Percentiles rank a stretch among this genome's conserved stretches.
Conservation (phyloP, 2,113 vertebrate genomes). For the Periophthalmodon schlosseri region DNA sequence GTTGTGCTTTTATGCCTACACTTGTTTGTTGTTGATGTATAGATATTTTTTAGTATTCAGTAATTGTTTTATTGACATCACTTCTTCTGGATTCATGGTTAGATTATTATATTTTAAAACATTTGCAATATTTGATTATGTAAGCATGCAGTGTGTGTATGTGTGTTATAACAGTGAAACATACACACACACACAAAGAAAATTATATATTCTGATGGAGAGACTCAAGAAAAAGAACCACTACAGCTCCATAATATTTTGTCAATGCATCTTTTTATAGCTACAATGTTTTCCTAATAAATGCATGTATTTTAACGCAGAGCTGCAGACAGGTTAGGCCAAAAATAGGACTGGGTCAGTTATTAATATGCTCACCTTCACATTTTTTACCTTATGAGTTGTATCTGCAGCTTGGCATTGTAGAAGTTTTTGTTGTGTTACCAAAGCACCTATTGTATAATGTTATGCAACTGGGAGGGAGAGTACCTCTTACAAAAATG, state of each 20-base stretch:
- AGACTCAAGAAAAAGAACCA: not conserved
- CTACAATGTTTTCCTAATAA: slow-evolving; percentile 9
- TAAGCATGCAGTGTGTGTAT: not conserved
- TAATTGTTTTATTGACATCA: not conserved
- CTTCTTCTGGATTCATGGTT: not conserved
- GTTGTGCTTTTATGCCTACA: slow-evolving; percentile 24
- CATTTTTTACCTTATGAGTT: slow-evolving; percentile 14
- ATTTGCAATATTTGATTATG: slow-evolving; percentile 2
- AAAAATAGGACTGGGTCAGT: slow-evolving; percentile 36
- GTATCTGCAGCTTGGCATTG: not conserved
- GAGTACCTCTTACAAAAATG: not conserved
- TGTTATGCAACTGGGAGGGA: not conserved
- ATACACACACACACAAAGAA: not conserved
- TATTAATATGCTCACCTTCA: slow-evolving; percentile 34
- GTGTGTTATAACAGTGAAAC: not conserved
- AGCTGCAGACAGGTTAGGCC: slow-evolving; percentile 28
- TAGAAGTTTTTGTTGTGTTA: not conserved
- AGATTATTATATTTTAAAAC: not conserved
- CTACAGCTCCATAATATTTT: slow-evolving; percentile 14
- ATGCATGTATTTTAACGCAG: slow-evolving; percentile 11
- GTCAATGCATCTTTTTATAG: slow-evolving; percentile 33
- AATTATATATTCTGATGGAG: slow-evolving; percentile 25
- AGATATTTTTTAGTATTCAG: not conserved
- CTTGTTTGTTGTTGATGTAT: not conserved
- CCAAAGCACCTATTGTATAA: not conserved